Evolutionary conservation across 2,888 invertebrate genomes (phyloP).

Genomic region (Philopedon plagiatum): DNA sequence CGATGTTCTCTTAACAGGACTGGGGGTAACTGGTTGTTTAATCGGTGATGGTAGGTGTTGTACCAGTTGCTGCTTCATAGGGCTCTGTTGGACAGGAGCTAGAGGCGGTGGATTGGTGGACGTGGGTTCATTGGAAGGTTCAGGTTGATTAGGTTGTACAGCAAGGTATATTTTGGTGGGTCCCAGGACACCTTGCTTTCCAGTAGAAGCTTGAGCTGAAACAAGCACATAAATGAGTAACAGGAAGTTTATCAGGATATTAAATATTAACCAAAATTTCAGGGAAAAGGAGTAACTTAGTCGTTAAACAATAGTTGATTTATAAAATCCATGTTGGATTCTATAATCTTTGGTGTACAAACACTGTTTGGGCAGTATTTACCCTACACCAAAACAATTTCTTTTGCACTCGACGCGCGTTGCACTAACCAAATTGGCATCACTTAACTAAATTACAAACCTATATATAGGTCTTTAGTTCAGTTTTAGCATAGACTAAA

Average conservation of each 20-base stretch:
- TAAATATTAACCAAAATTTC: too few relatives aligned
- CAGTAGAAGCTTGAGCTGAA: constrained; percentile 87
- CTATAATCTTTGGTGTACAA: too few relatives aligned
- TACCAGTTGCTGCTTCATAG: constrained; percentile 50
- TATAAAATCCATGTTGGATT: too few relatives aligned
- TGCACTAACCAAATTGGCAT: too few relatives aligned
- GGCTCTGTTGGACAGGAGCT: constrained; percentile 69
- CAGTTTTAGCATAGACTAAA: too few relatives aligned
- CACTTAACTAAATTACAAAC: too few relatives aligned
- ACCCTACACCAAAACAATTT: too few relatives aligned
- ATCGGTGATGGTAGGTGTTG: constrained; percentile 24
- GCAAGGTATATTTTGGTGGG: constrained; percentile 90
- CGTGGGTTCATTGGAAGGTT: constrained; percentile 46
- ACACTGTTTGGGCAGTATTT: too few relatives aligned
- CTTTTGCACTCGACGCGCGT: too few relatives aligned
- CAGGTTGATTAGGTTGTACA: constrained; percentile 79
- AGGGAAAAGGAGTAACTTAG: too few relatives aligned
- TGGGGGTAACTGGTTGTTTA: constrained; percentile 19
- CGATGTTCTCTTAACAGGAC: constrained; percentile 44
- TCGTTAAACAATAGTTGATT: too few relatives aligned
- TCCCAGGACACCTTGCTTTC: constrained; percentile 87
- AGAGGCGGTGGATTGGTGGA: constrained; percentile 70
- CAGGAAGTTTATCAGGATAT: neutral
- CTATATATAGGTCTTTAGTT: too few relatives aligned
- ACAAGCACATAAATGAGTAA: constrained; percentile 48